Evolutionary conservation across 2,113 vertebrate species (phyloP).

Genomic region (Scortum barcoo): DNA sequence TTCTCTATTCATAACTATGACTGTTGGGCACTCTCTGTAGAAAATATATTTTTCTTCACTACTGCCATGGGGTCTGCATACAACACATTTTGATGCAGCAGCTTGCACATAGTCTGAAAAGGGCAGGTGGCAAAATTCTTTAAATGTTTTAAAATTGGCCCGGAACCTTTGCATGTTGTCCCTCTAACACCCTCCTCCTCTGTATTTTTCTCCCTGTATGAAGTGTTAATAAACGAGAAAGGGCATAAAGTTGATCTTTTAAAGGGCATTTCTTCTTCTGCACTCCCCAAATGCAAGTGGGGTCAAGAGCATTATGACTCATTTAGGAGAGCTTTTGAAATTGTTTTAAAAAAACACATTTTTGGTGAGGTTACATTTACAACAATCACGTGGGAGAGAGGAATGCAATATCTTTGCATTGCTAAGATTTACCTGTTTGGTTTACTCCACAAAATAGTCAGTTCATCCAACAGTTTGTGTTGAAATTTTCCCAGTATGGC

Average conservation of each 20-base stretch:
- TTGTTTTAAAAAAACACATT: neutral
- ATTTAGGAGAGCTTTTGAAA: neutral
- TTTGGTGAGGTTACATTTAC: no score
- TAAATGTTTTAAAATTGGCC: conserved; percentile 7
- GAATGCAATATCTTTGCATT: neutral
- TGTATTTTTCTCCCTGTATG: neutral
- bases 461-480: neutral
- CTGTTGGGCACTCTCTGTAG: neutral
- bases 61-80: neutral
- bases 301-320: neutral
- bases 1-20: neutral
- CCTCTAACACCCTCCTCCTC: neutral
- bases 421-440: no score
- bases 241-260: neutral
- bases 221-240: conserved; percentile 2
- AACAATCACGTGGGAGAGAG: neutral
- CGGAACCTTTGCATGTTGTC: neutral
- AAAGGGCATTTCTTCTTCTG: conserved; percentile 9
- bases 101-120: neutral
- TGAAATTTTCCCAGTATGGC: neutral
- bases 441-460: neutral
- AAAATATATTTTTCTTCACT: neutral
- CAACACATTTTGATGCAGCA: neutral
- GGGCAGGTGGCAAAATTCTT: neutral
- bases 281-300: neutral